Conservation (phyloP, 2,888 invertebrate species). For the Chymomyza fuscimana region DNA sequence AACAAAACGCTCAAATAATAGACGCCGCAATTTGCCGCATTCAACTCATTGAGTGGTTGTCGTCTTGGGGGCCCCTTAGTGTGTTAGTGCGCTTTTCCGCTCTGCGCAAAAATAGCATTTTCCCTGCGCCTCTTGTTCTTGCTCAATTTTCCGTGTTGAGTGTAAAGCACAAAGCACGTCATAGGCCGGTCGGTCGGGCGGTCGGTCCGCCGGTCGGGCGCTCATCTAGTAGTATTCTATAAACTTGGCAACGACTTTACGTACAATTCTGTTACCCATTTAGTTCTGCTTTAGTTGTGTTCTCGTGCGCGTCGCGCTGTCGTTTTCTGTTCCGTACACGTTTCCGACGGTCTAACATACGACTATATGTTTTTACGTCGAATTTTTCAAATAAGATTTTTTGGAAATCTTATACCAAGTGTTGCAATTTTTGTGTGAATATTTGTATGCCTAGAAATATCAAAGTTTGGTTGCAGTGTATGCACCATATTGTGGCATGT, state of each 20-base stretch:
- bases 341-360: slow-evolving; percentile 3
- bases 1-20: slow-evolving; percentile 25
- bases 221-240: not conserved
- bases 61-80: not conserved
- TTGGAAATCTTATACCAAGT: slow-evolving; percentile 1
- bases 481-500: not conserved
- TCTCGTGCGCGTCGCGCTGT: slow-evolving; percentile 57
- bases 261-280: slow-evolving; percentile 14
- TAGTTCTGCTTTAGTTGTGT: slow-evolving; percentile 67
- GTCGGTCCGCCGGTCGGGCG: slow-evolving; percentile 12
- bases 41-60: slow-evolving; percentile 43
- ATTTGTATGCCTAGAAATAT: not conserved
- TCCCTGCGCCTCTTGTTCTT: slow-evolving; percentile 17
- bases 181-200: slow-evolving; percentile 21
- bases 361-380: not conserved
- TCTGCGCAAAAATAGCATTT: slow-evolving; percentile 55
- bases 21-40: slow-evolving; percentile 8
- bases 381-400: not conserved
- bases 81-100: slow-evolving; percentile 24
- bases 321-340: slow-evolving; percentile 19
- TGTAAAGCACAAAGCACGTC: slow-evolving; percentile 17
- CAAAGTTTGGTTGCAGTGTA: not conserved
- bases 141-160: slow-evolving; percentile 34
- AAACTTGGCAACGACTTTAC: not conserved
- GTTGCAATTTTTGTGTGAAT: not conserved